These are phyloP conservation scores for Lepidonotus clava DNA, from an alignment of 2,888 invertebrate species.

Conservation along the genomic window DNA sequence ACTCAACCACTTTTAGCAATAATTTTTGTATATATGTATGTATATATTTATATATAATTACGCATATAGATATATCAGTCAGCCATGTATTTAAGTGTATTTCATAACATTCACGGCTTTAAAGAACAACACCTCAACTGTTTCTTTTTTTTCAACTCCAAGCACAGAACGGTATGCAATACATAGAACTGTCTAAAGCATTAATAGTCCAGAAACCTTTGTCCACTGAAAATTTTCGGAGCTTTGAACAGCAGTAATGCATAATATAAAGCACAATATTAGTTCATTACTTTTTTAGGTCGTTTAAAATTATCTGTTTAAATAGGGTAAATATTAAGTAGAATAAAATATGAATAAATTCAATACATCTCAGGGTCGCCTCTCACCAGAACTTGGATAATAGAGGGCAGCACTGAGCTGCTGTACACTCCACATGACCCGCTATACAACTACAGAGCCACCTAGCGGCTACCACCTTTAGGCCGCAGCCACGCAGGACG, in stretches of 20 bases:
- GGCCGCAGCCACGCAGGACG: background rate
- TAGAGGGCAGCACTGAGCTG: background rate
- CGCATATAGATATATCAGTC: conserved; percentile 36
- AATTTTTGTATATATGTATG: background rate
- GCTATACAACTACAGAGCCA: background rate
- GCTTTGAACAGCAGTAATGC: background rate
- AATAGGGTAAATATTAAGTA: conserved; percentile 38
- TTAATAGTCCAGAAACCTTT: background rate
- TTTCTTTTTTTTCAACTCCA: background rate
- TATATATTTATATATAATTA: conserved; percentile 20
- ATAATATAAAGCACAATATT: background rate
- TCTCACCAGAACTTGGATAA: background rate
- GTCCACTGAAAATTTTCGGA: background rate
- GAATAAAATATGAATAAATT: conserved; percentile 25
- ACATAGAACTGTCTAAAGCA: background rate
- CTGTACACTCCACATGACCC: background rate
- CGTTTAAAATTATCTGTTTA: conserved; percentile 4
- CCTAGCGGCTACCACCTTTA: background rate
- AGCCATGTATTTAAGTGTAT: background rate
- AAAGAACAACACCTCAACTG: conserved; percentile 18
- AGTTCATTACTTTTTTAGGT: background rate
- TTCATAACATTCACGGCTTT: conserved; percentile 7
- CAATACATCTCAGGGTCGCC: background rate
- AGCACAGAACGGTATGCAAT: background rate
- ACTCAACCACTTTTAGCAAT: conserved; percentile 41